These are phyloP conservation scores for Peromyscus melanophrys DNA, from an alignment of 2,797 vertebrate species.

Conservation along the genomic window DNA sequence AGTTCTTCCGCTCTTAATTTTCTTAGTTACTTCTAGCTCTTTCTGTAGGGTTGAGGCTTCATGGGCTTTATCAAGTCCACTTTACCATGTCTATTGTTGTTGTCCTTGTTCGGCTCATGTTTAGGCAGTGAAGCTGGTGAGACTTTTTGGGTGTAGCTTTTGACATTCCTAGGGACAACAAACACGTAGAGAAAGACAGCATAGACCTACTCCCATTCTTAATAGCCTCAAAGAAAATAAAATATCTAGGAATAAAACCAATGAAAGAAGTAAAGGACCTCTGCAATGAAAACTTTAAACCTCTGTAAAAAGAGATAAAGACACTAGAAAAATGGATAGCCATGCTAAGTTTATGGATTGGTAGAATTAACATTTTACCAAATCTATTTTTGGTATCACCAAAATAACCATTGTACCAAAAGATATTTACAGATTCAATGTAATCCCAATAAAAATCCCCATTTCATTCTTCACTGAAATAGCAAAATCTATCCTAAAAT, in stretches of 20 bases:
- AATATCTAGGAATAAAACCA: background rate
- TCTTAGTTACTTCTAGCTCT: background rate
- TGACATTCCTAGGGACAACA: background rate
- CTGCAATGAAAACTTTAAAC: background rate
- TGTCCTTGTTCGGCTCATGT: background rate
- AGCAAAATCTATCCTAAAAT: background rate
- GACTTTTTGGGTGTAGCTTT: background rate
- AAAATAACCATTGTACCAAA: background rate
- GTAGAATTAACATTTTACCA: background rate
- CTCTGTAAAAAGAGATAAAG: background rate
- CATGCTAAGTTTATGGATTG: background rate
- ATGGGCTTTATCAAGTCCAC: background rate
- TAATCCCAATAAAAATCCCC: background rate
- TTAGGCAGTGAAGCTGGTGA: too few relatives aligned
- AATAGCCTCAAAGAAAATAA: background rate
- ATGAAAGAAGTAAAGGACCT: background rate
- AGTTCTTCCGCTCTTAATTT: background rate
- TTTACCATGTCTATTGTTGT: background rate
- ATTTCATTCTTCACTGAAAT: background rate
- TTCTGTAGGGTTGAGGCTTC: background rate
- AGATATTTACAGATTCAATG: background rate
- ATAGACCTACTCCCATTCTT: too few relatives aligned
- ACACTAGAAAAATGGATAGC: background rate
- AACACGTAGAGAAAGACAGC: background rate
- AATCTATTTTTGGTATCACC: background rate